Evolutionary conservation across 2,113 vertebrate genomes (phyloP), one percentile per base, ranked within the genome.

Genomic region (Sisor rabdophorus): DNA sequence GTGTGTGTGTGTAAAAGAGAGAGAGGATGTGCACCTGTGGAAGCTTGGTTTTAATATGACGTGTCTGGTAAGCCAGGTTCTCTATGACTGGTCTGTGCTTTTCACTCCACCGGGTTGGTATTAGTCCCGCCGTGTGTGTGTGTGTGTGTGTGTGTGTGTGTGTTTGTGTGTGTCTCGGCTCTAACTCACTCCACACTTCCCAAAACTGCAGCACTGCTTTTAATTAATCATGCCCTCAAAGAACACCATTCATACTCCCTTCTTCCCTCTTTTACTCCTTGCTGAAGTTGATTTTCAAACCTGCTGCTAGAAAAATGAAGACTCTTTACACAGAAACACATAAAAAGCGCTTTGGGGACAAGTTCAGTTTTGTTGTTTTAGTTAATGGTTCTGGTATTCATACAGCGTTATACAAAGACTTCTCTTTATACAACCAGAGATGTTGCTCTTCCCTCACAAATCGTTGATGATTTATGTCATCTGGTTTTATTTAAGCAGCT

Each of bases 181-280:
- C 40, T 75, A 73, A 77, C 75, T 73, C 59, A 10, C 58, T 61
- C 58, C 75, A 60, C 32, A 50, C 75, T 53, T 32, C 6, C 59
- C 67, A 80, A 82, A 77, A 58, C 60, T 71, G 55, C 63, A 44
- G 71, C 59, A 22, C 81, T 72, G 79, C 79, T 78, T 80, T 81
- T 81, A 81, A 81, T 83, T 81, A 79, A 83, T 78, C 65, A 76
- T 20, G 19, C 22, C 16, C 54, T 80, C 69, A 79, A 84, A 80
- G 77, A 72, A 81, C 76, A 30, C 53, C 80, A 79, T 81, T 79
- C 82, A 81, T 72, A 44, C 69, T 24, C 50, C 26, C n/a, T 24
- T 59, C 36, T 81, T 56, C 44, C 55, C 28, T 20, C 65, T 22
- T 71, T 19, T 47, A 26, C 64, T 11, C 59, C 15, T 36, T 44